Conservation (phyloP, 1,140 invertebrate genomes). For the Mizuhopecten yessoensis region DNA sequence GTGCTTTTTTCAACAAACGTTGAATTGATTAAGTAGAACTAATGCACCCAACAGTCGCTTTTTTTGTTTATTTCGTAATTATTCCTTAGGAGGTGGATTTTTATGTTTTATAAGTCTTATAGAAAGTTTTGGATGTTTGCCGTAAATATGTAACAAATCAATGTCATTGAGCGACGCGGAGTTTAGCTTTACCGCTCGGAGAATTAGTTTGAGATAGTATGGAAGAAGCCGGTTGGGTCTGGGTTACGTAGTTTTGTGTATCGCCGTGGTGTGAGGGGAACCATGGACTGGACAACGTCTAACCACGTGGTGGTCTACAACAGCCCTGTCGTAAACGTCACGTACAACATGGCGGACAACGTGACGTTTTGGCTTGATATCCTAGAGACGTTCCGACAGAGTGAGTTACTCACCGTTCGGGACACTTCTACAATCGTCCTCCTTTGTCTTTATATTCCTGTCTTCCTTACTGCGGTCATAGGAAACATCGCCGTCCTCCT, state of each 20-base stretch:
- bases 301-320: neutral
- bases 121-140: neutral
- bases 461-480: conserved; percentile 63
- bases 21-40: neutral
- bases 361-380: neutral
- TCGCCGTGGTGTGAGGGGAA: neutral
- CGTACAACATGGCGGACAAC: neutral
- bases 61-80: neutral
- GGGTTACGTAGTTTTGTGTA: neutral
- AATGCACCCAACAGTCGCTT: neutral
- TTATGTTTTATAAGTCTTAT: neutral
- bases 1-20: neutral
- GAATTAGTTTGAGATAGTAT: neutral
- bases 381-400: conserved; percentile 17
- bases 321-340: neutral
- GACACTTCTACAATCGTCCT: conserved; percentile 59
- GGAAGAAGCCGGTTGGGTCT: neutral
- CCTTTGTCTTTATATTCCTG: conserved; percentile 64
- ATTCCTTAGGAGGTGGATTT: neutral
- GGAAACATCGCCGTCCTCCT: conserved; percentile 69
- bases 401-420: neutral
- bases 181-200: neutral
- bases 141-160: conserved; percentile 19
- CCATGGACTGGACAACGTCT: neutral
- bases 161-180: neutral